Conservation (phyloP, 1,140 invertebrate species). For the Ctenoplectra terminalis region DNA sequence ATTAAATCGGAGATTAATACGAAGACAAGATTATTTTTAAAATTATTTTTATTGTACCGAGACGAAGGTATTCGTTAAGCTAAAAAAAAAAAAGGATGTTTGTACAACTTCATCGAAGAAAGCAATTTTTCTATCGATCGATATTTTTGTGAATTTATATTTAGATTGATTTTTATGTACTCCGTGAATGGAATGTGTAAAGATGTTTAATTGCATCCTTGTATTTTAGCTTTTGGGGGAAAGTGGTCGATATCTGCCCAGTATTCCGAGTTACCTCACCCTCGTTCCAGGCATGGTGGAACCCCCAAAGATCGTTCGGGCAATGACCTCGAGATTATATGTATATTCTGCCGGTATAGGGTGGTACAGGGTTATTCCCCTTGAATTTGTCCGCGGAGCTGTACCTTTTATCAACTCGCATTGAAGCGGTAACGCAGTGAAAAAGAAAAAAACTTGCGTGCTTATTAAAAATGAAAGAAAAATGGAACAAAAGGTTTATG, state of each 20-base stretch:
- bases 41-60: not conserved
- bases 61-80: not conserved
- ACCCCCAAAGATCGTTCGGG: constrained; percentile 80
- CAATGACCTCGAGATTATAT: constrained; percentile 77
- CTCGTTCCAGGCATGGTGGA: constrained; percentile 70
- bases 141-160: not conserved
- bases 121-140: too few species aligned
- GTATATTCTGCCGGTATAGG: constrained; percentile 64
- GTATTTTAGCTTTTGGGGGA: constrained; percentile 59
- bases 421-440: not conserved
- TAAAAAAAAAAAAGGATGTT: not conserved
- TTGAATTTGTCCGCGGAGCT: constrained; percentile 38
- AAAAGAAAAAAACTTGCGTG: not conserved
- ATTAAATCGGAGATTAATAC: not conserved
- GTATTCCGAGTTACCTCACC: constrained; percentile 70
- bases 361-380: constrained; percentile 52
- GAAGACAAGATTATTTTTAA: not conserved
- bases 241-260: constrained; percentile 70
- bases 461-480: not conserved
- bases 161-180: not conserved
- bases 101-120: not conserved
- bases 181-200: not conserved
- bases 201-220: constrained; percentile 38
- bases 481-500: not conserved
- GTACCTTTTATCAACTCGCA: constrained; percentile 29